Conservation (phyloP, 1,140 invertebrate species). For the Calephelis nemesis region DNA sequence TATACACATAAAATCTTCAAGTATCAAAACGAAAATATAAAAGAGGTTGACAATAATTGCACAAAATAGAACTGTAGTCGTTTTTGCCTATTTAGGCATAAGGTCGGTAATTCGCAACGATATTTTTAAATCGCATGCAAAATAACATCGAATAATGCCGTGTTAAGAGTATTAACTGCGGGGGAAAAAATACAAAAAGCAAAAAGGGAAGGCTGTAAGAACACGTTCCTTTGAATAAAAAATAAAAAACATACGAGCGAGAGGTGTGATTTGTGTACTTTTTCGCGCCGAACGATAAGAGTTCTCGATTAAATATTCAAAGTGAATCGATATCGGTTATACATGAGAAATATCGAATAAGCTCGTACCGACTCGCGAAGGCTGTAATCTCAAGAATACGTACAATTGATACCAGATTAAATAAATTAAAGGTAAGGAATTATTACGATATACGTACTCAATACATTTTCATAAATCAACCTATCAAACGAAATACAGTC, state of each 20-base stretch:
- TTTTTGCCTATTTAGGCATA: neutral
- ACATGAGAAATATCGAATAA: conserved; percentile 23
- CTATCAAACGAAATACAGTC: conserved; percentile 3
- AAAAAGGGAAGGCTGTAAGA: conserved; percentile 41
- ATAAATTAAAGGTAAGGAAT: conserved; percentile 21
- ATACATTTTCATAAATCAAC: conserved; percentile 21
- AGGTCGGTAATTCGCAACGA: neutral
- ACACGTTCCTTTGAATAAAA: conserved; percentile 47
- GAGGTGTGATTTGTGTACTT: conserved; percentile 74
- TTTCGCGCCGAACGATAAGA: conserved; percentile 62
- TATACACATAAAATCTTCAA: too few species aligned
- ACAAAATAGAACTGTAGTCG: too few species aligned
- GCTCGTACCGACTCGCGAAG: conserved; percentile 17
- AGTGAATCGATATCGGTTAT: conserved; percentile 52
- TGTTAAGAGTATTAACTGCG: conserved; percentile 52
- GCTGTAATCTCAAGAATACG: conserved; percentile 19
- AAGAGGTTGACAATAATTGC: too few species aligned
- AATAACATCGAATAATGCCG: conserved; percentile 35
- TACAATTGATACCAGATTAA: conserved; percentile 22
- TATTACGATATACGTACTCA: conserved; percentile 17
- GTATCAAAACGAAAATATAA: too few species aligned
- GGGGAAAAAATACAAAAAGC: conserved; percentile 42
- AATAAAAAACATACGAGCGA: conserved; percentile 47
- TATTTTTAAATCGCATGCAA: conserved; percentile 25
- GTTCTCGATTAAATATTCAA: conserved; percentile 55